phyloP scores from a whole-genome alignment of 1,140 invertebrate species.

The Nasonia giraulti region DNA sequence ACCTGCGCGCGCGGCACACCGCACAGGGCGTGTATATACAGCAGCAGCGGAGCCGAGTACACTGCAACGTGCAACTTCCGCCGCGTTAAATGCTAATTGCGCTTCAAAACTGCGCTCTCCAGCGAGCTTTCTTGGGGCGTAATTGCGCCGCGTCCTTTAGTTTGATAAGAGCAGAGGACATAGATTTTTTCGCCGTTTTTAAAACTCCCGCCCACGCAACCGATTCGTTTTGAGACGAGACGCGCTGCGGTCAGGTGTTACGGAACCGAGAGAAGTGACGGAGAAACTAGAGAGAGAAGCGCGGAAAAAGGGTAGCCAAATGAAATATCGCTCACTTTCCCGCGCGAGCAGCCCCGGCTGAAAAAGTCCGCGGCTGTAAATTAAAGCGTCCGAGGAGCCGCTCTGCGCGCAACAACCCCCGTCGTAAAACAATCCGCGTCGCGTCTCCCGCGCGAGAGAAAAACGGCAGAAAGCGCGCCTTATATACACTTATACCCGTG shows the following conservation, averaged over 20 bases:
- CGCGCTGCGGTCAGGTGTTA: no score
- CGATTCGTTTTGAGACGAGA: no score
- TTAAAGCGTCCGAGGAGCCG: background rate
- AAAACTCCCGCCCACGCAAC: no score
- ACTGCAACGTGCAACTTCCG: conserved; percentile 31
- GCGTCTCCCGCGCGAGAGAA: background rate
- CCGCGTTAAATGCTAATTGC: conserved; percentile 48
- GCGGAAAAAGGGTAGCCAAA: no score
- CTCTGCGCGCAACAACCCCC: background rate
- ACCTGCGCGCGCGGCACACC: background rate
- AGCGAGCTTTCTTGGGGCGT: background rate
- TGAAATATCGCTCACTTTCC: background rate
- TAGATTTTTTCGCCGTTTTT: background rate
- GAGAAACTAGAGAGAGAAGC: no score
- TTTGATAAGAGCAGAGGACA: conserved; percentile 6
- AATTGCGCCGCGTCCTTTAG: conserved; percentile 21
- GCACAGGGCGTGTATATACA: background rate
- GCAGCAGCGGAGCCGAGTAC: background rate
- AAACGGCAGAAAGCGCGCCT: background rate
- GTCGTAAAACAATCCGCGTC: background rate
- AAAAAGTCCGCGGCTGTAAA: background rate
- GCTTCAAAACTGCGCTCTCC: conserved; percentile 23
- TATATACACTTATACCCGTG: background rate
- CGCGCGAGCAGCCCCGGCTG: no score
- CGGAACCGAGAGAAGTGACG: no score